Percentiles rank a stretch among this genome's conserved stretches.
These are phyloP conservation scores for Trichogramma dendrolimi DNA, from an alignment of 2,888 invertebrate species.

Conservation along the genomic window DNA sequence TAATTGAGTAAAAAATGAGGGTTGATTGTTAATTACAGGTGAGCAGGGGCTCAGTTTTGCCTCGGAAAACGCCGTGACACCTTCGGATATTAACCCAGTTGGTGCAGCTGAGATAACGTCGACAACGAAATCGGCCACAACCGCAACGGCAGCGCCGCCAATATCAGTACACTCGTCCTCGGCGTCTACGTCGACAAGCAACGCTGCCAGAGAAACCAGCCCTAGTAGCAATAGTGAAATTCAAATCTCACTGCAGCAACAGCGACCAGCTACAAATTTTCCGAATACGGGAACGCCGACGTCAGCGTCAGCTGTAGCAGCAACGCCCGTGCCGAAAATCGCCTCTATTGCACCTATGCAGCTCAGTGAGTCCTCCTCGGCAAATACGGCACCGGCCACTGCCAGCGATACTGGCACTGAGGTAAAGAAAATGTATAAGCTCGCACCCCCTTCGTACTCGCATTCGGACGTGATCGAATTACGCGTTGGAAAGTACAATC, in stretches of 20 bases:
- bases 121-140: slow-evolving; percentile 9
- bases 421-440: no score
- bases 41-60: slow-evolving; percentile 34
- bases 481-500: no score
- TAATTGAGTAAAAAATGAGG: not conserved
- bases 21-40: slow-evolving; percentile 29
- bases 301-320: slow-evolving; percentile 14
- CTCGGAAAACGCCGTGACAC: slow-evolving; percentile 25
- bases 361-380: no score
- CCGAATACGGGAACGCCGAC: slow-evolving; percentile 27
- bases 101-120: slow-evolving; percentile 9
- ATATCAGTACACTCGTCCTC: slow-evolving; percentile 26
- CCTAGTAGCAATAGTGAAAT: not conserved
- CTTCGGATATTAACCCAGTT: slow-evolving; percentile 25
- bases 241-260: slow-evolving; percentile 3
- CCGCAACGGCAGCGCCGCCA: slow-evolving; percentile 19
- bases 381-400: no score
- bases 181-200: not conserved
- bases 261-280: slow-evolving; percentile 3
- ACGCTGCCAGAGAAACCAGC: no score
- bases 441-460: no score
- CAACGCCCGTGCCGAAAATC: slow-evolving; percentile 16
- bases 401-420: no score
- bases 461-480: no score
- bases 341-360: slow-evolving; percentile 11